Evolutionary conservation across 2,797 vertebrate genomes (phyloP).

Genomic region (Mormyrops boulengeri): DNA sequence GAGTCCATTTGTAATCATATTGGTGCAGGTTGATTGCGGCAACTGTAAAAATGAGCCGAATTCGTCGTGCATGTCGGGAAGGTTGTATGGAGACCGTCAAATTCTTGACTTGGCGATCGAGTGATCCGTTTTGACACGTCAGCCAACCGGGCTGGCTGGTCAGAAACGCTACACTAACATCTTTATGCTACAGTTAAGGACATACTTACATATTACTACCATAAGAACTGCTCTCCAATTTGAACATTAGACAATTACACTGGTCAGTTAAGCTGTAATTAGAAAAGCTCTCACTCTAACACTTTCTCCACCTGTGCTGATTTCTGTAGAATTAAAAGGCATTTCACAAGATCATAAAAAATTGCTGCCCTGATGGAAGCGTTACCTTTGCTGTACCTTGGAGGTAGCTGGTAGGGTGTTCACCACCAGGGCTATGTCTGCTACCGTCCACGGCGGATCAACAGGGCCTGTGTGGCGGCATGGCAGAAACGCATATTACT

Average conservation of each 20-base stretch:
- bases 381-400: background rate
- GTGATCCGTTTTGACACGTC: background rate
- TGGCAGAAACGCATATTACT: background rate
- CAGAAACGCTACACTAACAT: background rate
- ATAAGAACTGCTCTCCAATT: background rate
- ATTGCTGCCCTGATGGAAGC: background rate
- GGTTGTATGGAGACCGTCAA: background rate
- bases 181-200: background rate
- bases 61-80: background rate
- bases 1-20: background rate
- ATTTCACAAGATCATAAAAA: background rate
- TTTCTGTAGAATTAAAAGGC: background rate
- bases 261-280: background rate
- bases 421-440: background rate
- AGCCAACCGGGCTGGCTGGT: background rate
- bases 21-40: background rate
- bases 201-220: background rate
- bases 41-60: background rate
- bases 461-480: background rate
- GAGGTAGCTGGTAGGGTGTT: background rate
- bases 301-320: background rate
- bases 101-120: background rate
- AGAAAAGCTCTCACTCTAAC: background rate
- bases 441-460: background rate
- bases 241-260: background rate